These are phyloP conservation scores for Lamellibrachia satsuma DNA, from an alignment of 2,888 invertebrate species.

Conservation along the genomic window DNA sequence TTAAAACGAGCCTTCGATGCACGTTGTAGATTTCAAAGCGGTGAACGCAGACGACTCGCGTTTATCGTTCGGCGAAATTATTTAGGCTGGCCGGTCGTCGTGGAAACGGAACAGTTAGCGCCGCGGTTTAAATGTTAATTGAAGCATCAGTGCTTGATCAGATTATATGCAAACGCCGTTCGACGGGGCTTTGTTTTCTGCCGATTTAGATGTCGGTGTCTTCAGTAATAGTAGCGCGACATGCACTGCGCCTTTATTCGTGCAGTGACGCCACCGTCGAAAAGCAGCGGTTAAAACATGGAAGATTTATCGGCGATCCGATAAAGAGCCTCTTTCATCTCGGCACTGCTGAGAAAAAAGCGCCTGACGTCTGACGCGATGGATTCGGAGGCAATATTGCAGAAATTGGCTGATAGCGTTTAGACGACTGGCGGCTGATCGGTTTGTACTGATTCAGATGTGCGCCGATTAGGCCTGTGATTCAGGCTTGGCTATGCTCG, in stretches of 20 bases:
- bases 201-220: conserved; percentile 13
- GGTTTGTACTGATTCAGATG: not conserved
- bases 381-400: conserved; percentile 13
- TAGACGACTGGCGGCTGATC: not conserved
- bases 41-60: not conserved
- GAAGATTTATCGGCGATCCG: conserved; percentile 5
- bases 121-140: conserved; percentile 11
- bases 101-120: not conserved
- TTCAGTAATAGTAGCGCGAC: conserved; percentile 9
- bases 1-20: not conserved
- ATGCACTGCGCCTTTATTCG: not conserved
- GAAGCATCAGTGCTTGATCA: conserved; percentile 10
- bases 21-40: not conserved
- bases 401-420: conserved; percentile 13
- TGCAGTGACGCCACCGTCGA: not conserved
- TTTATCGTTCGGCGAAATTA: not conserved
- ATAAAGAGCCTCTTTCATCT: conserved; percentile 17
- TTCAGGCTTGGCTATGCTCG: not conserved
- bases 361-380: not conserved
- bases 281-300: not conserved
- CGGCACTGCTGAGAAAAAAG: not conserved
- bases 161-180: not conserved
- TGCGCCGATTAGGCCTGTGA: not conserved
- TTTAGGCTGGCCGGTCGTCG: not conserved
- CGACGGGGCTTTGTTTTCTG: not conserved